A percentile compares a stretch with the other conserved stretches of the same genome.
phyloP scores from a whole-genome alignment of 2,888 invertebrate species.

The Ornithoptera priamus region DNA sequence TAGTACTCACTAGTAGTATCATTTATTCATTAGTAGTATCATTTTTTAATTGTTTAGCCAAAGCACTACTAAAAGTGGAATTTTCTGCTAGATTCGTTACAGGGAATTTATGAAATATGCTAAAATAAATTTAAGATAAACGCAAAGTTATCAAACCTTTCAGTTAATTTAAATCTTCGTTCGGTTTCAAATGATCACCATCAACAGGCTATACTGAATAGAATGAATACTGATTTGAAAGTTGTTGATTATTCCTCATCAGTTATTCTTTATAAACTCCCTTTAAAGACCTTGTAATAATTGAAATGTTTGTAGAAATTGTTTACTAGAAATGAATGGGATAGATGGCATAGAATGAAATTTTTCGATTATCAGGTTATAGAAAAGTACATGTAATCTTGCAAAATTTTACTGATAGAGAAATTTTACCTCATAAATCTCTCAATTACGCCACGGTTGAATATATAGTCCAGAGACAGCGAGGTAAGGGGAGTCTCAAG shows the following conservation, averaged over 20 bases:
- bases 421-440: conserved; percentile 28
- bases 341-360: too few species aligned
- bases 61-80: not conserved
- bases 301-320: not conserved
- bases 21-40: too few species aligned
- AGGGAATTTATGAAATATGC: not conserved
- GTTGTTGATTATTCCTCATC: too few species aligned
- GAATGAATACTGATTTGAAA: too few species aligned
- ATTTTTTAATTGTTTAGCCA: not conserved
- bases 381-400: conserved; percentile 1
- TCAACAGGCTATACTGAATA: too few species aligned
- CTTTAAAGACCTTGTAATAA: not conserved
- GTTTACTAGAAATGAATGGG: not conserved
- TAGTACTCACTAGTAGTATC: too few species aligned
- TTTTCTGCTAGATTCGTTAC: not conserved
- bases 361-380: not conserved
- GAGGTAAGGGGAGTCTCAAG: conserved; percentile 51
- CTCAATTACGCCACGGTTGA: conserved; percentile 48
- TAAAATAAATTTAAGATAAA: not conserved
- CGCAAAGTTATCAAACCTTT: not conserved
- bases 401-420: conserved; percentile 17
- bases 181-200: not conserved
- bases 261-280: too few species aligned
- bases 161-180: not conserved
- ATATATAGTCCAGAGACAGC: conserved; percentile 30